Evolutionary conservation across 2,888 invertebrate species (phyloP), one percentile per base, ranked within the genome.

Genomic region (Octodonta nipae): DNA sequence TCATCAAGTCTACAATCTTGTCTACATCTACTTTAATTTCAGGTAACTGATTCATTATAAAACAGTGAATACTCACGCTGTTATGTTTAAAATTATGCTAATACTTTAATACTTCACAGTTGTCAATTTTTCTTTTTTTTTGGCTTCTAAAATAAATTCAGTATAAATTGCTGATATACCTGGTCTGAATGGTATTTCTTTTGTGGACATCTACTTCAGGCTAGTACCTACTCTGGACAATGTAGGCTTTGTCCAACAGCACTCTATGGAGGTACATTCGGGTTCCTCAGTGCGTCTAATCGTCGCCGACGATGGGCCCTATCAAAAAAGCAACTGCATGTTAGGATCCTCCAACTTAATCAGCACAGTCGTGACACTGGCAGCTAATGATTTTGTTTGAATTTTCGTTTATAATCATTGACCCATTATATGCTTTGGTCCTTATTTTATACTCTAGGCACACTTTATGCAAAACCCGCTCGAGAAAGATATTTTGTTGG

Each of bases 401-500:
- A 3, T 26, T 24, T 37, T 45, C 45, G 31, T 42, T 28, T 11
- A 35, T 27, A 15, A 37, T 17, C 17, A 35, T 11, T 5, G 17
- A 31, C 10, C 40, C 41, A 27, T 16, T 15, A 17, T 44, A 44
- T 5, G 30, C 16, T 15, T 35, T 42, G 6, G 16, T 36, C 29
- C 32, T 34, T 6, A 43, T 26, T 28, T 38, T 45, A 20, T 45
- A 41, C 32, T 48, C 45, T 10, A 44, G 47, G 26, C 38, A 41
- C n/a, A 49, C 34, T 35, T 37, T 36, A 10, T 33, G 38, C 38
- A n/a, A n/a, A n/a, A n/a, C n/a, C n/a, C n/a, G n/a, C n/a, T n/a
- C n/a, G n/a, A n/a, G n/a, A n/a, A n/a, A n/a, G n/a, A n/a, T n/a
- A n/a, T n/a, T n/a, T n/a, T n/a, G n/a, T n/a, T n/a, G n/a, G n/a